Evolutionary conservation across 2,888 invertebrate genomes (phyloP).

Genomic region (Hemistola chrysoprasaria): DNA sequence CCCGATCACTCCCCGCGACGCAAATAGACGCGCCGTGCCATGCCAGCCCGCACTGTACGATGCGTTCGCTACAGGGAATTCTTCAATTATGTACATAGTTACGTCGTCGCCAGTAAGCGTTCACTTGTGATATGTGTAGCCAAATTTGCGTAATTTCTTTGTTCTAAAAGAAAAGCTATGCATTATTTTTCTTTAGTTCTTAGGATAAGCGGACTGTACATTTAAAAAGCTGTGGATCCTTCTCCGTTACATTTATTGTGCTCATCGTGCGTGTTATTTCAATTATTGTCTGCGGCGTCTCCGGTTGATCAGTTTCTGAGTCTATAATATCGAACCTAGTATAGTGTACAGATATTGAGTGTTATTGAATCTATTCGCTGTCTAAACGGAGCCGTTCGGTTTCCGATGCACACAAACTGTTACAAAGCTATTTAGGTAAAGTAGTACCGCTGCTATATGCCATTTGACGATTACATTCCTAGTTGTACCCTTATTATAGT

Average conservation of each 20-base stretch:
- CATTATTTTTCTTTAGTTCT: slow-evolving; percentile 66
- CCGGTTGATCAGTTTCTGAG: slow-evolving; percentile 51
- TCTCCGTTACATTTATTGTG: slow-evolving; percentile 41
- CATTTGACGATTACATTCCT: slow-evolving; percentile 77
- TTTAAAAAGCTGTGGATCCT: slow-evolving; percentile 39
- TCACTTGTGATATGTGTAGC: slow-evolving; percentile 82
- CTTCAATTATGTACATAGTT: slow-evolving; percentile 68
- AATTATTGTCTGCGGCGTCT: slow-evolving; percentile 31
- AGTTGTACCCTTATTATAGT: slow-evolving; percentile 70
- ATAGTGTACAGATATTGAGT: slow-evolving; percentile 41
- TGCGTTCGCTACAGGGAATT: slow-evolving; percentile 73
- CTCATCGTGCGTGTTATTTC: slow-evolving; percentile 36
- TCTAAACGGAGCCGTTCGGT: slow-evolving; percentile 32
- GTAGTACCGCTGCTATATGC: slow-evolving; percentile 73
- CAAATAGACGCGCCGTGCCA: slow-evolving; percentile 52
- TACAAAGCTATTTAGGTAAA: slow-evolving; percentile 56
- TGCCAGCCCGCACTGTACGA: slow-evolving; percentile 40
- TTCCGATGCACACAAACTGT: slow-evolving; percentile 54
- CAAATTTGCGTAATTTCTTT: slow-evolving; percentile 81
- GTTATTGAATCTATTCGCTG: slow-evolving; percentile 27
- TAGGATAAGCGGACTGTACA: slow-evolving; percentile 44
- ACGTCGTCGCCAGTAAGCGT: slow-evolving; percentile 72
- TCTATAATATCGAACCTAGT: slow-evolving; percentile 37
- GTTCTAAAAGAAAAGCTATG: slow-evolving; percentile 81
- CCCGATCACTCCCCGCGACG: slow-evolving; percentile 51